These are phyloP conservation scores for Amiota minor DNA, from an alignment of 2,888 invertebrate species.

Conservation along the genomic window DNA sequence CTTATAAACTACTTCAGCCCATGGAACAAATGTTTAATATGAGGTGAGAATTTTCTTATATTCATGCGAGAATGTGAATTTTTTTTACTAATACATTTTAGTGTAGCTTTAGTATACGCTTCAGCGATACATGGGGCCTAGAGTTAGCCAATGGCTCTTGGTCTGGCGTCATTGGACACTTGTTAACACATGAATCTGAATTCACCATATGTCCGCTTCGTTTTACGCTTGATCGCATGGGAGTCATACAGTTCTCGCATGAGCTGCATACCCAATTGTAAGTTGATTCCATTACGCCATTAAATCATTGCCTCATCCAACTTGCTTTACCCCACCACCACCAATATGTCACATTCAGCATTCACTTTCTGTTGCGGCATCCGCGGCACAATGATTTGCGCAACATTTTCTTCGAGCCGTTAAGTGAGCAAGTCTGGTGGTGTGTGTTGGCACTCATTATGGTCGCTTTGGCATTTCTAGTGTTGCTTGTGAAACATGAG, in stretches of 20 bases:
- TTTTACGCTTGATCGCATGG: conserved; percentile 51
- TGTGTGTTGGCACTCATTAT: conserved; percentile 57
- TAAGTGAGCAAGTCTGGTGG: conserved; percentile 66
- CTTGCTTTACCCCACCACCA: too few species aligned
- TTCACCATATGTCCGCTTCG: conserved; percentile 64
- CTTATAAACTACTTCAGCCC: conserved; percentile 59
- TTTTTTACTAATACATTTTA: too few species aligned
- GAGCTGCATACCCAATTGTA: conserved; percentile 63
- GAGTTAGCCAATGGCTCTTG: conserved; percentile 56
- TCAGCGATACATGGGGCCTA: conserved; percentile 60
- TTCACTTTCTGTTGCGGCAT: conserved; percentile 69
- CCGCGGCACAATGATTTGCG: conserved; percentile 64
- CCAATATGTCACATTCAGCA: conserved; percentile 46
- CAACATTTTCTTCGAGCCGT: conserved; percentile 69
- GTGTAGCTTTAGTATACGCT: conserved; percentile 55
- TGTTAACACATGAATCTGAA: conserved; percentile 51
- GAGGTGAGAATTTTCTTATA: conserved; percentile 46
- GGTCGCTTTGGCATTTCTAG: conserved; percentile 53
- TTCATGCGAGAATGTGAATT: not conserved
- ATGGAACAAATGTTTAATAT: conserved; percentile 59
- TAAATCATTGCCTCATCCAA: too few species aligned
- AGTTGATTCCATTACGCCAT: conserved; percentile 40
- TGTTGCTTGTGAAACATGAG: conserved; percentile 60
- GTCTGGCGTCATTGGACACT: conserved; percentile 62
- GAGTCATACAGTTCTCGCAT: conserved; percentile 53